Conservation (phyloP, 2,888 invertebrate species). For the Eupithecia pulchellata region DNA sequence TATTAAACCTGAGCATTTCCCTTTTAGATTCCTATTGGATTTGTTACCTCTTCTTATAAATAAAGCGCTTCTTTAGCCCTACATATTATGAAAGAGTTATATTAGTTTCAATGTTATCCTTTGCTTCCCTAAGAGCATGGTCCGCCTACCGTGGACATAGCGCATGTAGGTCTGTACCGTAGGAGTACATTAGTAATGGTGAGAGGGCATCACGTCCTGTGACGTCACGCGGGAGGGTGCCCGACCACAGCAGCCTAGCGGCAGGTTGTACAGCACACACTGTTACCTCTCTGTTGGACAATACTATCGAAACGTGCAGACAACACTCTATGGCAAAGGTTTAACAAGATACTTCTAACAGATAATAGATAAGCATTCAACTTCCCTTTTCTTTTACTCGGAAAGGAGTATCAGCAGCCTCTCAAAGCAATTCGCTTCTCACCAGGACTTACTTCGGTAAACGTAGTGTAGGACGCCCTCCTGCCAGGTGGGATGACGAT, state of each 20-base stretch:
- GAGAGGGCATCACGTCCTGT: too few relatives aligned
- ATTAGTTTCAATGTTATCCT: not conserved
- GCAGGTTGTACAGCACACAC: constrained; percentile 14
- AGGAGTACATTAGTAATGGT: constrained; percentile 5
- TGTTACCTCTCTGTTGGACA: constrained; percentile 13
- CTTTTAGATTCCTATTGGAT: not conserved
- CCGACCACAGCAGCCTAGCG: not conserved
- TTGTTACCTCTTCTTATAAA: not conserved
- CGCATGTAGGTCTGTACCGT: constrained; percentile 3
- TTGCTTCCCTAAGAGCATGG: not conserved
- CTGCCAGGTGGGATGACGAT: too few relatives aligned
- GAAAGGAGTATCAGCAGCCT: not conserved
- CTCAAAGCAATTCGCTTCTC: not conserved
- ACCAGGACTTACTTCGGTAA: not conserved
- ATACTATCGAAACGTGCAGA: not conserved
- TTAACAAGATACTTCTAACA: too few relatives aligned
- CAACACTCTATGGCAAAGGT: not conserved
- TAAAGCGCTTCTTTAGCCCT: not conserved
- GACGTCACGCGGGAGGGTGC: not conserved
- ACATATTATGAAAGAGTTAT: not conserved
- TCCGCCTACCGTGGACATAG: constrained; percentile 3
- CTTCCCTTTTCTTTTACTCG: not conserved
- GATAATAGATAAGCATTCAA: too few relatives aligned
- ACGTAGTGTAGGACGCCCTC: too few relatives aligned
- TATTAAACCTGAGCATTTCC: not conserved